These are phyloP conservation scores for Lipophrys pholis DNA, from an alignment of 2,113 vertebrate species.

Conservation along the genomic window DNA sequence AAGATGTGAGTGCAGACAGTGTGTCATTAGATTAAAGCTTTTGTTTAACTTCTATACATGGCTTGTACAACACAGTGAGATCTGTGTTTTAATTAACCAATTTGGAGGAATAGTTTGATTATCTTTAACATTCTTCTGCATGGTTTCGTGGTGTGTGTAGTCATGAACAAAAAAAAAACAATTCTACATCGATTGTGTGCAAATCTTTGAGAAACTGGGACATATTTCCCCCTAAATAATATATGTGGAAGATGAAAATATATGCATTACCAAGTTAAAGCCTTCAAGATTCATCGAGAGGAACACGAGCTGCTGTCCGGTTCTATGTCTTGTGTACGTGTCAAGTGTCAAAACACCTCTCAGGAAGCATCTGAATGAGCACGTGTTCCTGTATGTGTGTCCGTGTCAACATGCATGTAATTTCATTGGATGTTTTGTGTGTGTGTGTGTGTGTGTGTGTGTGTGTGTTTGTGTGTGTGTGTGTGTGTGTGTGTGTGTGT, in stretches of 20 bases:
- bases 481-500: constrained; percentile 16
- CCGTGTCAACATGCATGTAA: constrained; percentile 60
- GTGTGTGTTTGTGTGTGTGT: too few species aligned
- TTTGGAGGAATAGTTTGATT: too few species aligned
- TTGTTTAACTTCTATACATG: too few species aligned
- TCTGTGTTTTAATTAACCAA: neutral
- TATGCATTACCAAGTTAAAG: too few species aligned
- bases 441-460: constrained; percentile 9
- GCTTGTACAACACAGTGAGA: neutral
- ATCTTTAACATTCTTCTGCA: too few species aligned
- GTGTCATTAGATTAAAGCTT: too few species aligned
- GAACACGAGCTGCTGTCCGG: too few species aligned
- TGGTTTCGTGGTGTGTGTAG: too few species aligned
- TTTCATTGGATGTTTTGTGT: constrained; percentile 43
- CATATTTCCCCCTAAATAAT: neutral
- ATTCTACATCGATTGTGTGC: neutral
- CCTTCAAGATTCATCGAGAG: too few species aligned
- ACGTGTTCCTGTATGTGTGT: constrained; percentile 35
- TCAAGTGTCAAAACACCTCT: constrained; percentile 10
- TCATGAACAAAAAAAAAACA: too few species aligned
- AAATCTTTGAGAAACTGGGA: neutral
- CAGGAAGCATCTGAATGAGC: constrained; percentile 5
- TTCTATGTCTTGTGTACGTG: neutral
- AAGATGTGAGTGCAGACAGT: neutral
- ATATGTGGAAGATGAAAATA: too few species aligned